Base-by-base conservation (phyloP, 2,113 vertebrate genomes). In the Platichthys stellatus region DNA sequence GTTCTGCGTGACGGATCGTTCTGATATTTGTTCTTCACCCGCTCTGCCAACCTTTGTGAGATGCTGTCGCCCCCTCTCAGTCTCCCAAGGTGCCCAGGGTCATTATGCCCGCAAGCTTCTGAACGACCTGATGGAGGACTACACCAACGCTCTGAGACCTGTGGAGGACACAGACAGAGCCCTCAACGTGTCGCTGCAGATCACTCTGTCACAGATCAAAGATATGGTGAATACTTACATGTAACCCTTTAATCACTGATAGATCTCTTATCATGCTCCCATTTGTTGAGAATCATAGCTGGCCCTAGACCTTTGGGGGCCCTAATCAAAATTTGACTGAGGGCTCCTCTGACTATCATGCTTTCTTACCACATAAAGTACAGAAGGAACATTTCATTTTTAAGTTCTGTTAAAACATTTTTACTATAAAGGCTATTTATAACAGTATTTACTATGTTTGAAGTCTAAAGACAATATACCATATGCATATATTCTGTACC, bases 201-300 rank as follows among this genome's bases (percentile, higher is more conserved):
- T 99, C 83, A 98, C 98, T 0, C 94, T 99, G 64, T 99, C 97
- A 21, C 98, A 99, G 93, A 99, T 99, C 86, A 99, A 99, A 93
- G 98, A 99, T 75, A 97, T 99, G 97, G 98, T 99, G 84, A 95
- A 96, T 51, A 51, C 43, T 70, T 6, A 63, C 45, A 45, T 4
- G 13, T 0, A 0, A 26, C 38, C 11, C 13, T 17, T 38, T 54
- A 51, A 21, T 28, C 11, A 24, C 24, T 68, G 3, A 65, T 1
- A 63, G 56, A 3, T 43, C 31, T 45, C 20, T 11, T 17, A 28
- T 51, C 3, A 35, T 49, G 24, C 13, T 63, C 11, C 31, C 0
- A 12, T 45, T 17, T 63, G 40, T 13, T 43, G 11, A 43, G 40
- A 43, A 13, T 43, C 40, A 13, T 2, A 11, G 12, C 40, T 12